Conservation (phyloP, 2,888 invertebrate species). For the Caenorhabditis imperialis region DNA sequence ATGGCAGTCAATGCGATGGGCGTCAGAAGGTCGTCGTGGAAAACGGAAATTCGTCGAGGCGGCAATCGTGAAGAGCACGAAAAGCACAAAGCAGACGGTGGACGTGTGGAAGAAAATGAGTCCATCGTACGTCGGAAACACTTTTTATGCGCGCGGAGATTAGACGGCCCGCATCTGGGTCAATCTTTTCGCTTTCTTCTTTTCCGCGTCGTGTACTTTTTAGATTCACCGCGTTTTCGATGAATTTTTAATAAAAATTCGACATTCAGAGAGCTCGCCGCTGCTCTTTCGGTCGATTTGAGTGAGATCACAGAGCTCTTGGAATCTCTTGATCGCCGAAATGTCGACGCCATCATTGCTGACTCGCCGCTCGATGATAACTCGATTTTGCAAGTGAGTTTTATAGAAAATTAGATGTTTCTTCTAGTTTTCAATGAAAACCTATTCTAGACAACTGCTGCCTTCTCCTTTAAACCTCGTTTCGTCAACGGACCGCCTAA, state of each 20-base stretch:
- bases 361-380: slow-evolving; percentile 55
- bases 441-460: slow-evolving; percentile 52
- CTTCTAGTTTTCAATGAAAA: neutral
- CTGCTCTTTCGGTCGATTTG: slow-evolving; percentile 55
- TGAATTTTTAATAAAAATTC: neutral
- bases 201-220: neutral
- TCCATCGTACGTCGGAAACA: slow-evolving; percentile 46
- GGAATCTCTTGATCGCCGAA: slow-evolving; percentile 55
- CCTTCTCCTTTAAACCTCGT: slow-evolving; percentile 61
- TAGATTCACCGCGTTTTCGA: neutral
- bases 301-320: slow-evolving; percentile 62
- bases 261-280: slow-evolving; percentile 61
- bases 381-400: slow-evolving; percentile 52
- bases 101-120: slow-evolving; percentile 68
- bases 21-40: slow-evolving; percentile 56
- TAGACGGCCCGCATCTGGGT: neutral
- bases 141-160: neutral
- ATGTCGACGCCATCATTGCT: slow-evolving; percentile 55
- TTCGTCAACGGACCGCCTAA: slow-evolving; percentile 49
- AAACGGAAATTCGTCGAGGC: slow-evolving; percentile 64
- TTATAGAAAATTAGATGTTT: neutral
- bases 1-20: slow-evolving; percentile 24
- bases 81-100: slow-evolving; percentile 62
- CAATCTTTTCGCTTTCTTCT: neutral
- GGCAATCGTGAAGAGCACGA: slow-evolving; percentile 67